Percentiles rank a stretch among this genome's conserved stretches.
Evolutionary conservation across 2,797 vertebrate genomes (phyloP).

Genomic region (Lemur catta): DNA sequence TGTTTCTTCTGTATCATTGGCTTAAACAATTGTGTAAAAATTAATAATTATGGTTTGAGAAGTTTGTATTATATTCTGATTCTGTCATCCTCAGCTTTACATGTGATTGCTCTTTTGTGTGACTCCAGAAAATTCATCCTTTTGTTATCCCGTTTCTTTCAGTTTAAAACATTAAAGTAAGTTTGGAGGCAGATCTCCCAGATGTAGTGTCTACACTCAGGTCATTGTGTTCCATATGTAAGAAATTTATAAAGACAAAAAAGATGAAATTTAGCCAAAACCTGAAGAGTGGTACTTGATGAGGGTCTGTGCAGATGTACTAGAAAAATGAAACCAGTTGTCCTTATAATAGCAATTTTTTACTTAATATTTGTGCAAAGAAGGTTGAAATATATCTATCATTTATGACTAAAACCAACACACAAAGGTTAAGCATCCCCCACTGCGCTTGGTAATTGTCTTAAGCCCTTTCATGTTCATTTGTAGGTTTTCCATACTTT

Average conservation of each 20-base stretch:
- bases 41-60: neutral
- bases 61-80: neutral
- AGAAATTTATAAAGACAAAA: neutral
- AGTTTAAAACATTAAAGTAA: neutral
- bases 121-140: neutral
- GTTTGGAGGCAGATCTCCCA: neutral
- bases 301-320: neutral
- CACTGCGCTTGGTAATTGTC: neutral
- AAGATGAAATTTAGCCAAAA: neutral
- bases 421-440: neutral
- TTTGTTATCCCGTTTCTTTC: neutral
- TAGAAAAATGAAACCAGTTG: neutral
- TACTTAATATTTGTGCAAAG: neutral
- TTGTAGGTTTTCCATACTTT: neutral
- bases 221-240: neutral
- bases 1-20: neutral
- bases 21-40: neutral
- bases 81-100: neutral
- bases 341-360: neutral
- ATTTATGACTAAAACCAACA: neutral
- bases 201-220: neutral
- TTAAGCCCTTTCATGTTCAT: neutral
- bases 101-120: neutral
- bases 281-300: neutral
- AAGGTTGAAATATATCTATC: neutral